A percentile compares a stretch with the other conserved stretches of the same genome.
Conservation (phyloP, 2,113 vertebrate genomes). For the Ictidomys tridecemlineatus region DNA sequence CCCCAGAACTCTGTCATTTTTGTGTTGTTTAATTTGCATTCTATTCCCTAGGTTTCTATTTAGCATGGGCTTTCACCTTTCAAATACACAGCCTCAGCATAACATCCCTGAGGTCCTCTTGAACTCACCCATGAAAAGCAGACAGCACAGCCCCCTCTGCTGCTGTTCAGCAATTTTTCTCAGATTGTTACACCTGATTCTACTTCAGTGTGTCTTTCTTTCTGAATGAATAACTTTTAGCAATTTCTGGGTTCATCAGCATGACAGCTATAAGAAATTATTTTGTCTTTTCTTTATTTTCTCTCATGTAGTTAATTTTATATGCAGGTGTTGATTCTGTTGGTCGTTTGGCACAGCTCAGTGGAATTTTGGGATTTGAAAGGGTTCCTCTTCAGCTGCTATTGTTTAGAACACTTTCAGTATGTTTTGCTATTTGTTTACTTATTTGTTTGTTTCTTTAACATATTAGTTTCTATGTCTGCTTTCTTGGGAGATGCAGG, state of each 20-base stretch:
- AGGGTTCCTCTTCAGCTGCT: background rate
- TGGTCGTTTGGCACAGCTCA: background rate
- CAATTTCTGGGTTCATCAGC: background rate
- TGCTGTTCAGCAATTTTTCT: background rate
- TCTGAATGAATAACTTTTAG: background rate
- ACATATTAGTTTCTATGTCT: background rate
- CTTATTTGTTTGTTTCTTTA: background rate
- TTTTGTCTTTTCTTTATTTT: background rate
- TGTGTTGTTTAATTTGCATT: background rate
- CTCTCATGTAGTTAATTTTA: background rate
- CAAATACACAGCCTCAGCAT: background rate
- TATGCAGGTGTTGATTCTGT: background rate
- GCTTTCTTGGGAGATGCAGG: background rate
- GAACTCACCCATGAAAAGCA: background rate
- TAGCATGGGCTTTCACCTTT: background rate
- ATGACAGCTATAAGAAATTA: background rate
- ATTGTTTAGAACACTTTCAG: background rate
- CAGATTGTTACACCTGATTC: background rate
- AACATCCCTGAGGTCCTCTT: background rate
- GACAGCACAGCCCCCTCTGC: no score
- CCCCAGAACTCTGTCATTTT: background rate
- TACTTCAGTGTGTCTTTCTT: background rate
- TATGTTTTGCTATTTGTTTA: background rate
- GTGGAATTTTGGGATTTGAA: background rate
- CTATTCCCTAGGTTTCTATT: background rate